Percentiles rank a stretch among this genome's conserved stretches.
Evolutionary conservation across 2,888 invertebrate species (phyloP).

Genomic region (Ichneumoninae sp.): DNA sequence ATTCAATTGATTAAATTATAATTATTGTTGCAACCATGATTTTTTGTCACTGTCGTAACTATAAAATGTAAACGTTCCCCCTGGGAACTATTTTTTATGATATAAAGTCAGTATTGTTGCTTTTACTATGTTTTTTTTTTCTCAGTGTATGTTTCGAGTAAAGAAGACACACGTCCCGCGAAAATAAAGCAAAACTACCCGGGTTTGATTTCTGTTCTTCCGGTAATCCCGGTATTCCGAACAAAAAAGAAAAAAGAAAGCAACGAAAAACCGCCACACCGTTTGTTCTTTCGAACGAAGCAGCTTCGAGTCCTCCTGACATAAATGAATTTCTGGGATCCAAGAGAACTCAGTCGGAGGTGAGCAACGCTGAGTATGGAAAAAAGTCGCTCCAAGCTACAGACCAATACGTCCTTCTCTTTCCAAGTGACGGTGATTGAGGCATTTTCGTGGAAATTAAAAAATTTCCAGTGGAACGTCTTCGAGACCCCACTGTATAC

Average conservation of each 20-base stretch:
- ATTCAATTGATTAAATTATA: too few relatives aligned
- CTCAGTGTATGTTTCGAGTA: background rate
- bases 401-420: background rate
- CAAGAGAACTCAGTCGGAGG: constrained; percentile 3
- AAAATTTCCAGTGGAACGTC: background rate
- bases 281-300: constrained; percentile 8
- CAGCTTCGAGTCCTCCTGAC: background rate
- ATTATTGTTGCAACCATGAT: too few relatives aligned
- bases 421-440: constrained; percentile 6
- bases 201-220: constrained; percentile 31
- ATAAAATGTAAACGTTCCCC: too few relatives aligned
- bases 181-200: constrained; percentile 14
- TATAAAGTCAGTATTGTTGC: too few relatives aligned
- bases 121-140: too few relatives aligned
- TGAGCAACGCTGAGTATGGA: constrained; percentile 9
- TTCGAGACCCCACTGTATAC: background rate
- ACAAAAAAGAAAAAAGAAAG: background rate
- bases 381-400: constrained; percentile 6
- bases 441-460: constrained; percentile 29
- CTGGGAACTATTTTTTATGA: too few relatives aligned
- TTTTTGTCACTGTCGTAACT: too few relatives aligned
- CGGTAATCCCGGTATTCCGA: constrained; percentile 27
- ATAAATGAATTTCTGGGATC: constrained; percentile 33
- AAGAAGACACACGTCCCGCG: constrained; percentile 18
- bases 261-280: constrained; percentile 1